These are phyloP conservation scores for Hydropotes inermis DNA, from an alignment of 2,113 vertebrate genomes.

Conservation along the genomic window DNA sequence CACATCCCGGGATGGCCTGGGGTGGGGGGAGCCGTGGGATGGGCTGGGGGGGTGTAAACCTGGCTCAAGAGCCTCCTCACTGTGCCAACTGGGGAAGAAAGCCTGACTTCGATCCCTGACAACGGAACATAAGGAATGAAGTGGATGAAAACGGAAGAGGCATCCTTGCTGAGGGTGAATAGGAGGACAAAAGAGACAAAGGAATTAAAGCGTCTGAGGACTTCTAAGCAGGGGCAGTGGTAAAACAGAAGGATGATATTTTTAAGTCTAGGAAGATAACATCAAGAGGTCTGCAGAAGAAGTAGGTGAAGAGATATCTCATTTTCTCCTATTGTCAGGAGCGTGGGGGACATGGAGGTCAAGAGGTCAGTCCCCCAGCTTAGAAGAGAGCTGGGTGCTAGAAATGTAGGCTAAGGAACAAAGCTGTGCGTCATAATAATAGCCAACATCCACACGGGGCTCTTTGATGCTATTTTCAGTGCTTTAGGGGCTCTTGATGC, in stretches of 20 bases:
- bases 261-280: background rate
- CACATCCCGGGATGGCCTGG: rapidly evolving
- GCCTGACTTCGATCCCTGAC: background rate
- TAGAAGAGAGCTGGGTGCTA: background rate
- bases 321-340: background rate
- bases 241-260: background rate
- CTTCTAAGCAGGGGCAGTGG: background rate
- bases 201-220: background rate
- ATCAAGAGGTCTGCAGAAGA: background rate
- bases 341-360: background rate
- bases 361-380: background rate
- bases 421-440: background rate
- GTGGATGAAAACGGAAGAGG: background rate
- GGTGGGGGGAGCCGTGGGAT: rapidly evolving
- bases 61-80: background rate
- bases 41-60: background rate
- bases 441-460: background rate
- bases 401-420: background rate
- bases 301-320: background rate
- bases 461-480: background rate
- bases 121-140: background rate
- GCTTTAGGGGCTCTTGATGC: background rate
- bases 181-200: background rate
- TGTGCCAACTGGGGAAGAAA: background rate
- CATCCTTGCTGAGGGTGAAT: background rate